These are phyloP conservation scores for Apodemus sylvaticus DNA, from an alignment of 2,113 vertebrate species.

Conservation along the genomic window DNA sequence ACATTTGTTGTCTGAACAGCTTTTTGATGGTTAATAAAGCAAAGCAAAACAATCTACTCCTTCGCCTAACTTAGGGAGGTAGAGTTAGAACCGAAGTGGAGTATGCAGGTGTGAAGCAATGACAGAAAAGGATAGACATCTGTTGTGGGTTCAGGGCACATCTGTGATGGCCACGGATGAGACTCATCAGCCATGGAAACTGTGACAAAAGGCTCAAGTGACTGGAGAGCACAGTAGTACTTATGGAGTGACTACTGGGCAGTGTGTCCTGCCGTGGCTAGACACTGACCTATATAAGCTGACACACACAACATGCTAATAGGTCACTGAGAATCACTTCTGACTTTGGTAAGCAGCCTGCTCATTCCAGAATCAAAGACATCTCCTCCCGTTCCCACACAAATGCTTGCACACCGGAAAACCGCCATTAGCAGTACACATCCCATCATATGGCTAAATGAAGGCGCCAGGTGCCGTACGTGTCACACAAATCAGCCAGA, in stretches of 20 bases:
- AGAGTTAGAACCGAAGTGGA: background rate
- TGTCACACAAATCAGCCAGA: background rate
- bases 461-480: background rate
- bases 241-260: background rate
- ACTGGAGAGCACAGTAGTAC: background rate
- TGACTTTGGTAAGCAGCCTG: background rate
- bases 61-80: slow-evolving; percentile 19
- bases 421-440: background rate
- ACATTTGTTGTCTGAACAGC: background rate
- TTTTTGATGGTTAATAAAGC: background rate
- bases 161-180: background rate
- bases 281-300: background rate
- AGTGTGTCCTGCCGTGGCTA: background rate
- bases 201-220: background rate
- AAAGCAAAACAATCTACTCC: background rate
- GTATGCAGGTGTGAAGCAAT: background rate
- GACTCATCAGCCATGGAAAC: background rate
- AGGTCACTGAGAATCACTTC: background rate
- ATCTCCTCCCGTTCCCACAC: background rate
- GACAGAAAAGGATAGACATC: background rate
- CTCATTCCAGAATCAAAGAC: background rate
- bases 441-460: background rate
- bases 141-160: background rate
- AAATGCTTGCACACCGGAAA: background rate
- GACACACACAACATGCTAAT: background rate